phyloP scores from a whole-genome alignment of 2,888 invertebrate genomes.

The Melikaiella ostensackeni region DNA sequence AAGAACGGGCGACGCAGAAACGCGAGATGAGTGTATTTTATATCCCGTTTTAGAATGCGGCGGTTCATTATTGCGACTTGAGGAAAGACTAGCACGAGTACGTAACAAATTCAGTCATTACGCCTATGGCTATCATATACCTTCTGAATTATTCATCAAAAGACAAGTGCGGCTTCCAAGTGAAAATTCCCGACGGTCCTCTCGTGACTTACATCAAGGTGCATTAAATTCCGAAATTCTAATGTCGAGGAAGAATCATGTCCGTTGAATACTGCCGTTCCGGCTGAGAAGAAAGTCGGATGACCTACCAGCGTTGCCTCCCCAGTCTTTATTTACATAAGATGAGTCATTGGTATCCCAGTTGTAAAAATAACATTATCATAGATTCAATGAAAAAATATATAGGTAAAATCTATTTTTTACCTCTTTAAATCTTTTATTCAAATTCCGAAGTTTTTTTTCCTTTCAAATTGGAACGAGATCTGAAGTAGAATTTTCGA shows the following conservation, averaged over 20 bases:
- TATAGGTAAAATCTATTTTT: neutral
- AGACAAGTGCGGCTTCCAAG: slow-evolving; percentile 9
- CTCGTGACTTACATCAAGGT: slow-evolving; percentile 16
- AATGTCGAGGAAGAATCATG: slow-evolving; percentile 21
- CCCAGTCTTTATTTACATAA: slow-evolving; percentile 10
- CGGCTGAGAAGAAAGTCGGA: neutral
- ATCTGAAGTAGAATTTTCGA: neutral
- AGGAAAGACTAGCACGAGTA: neutral
- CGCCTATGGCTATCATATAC: slow-evolving; percentile 2
- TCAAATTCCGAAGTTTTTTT: too few species aligned
- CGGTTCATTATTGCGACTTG: too few species aligned
- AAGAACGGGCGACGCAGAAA: too few species aligned
- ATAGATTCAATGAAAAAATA: neutral
- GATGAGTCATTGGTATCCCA: neutral
- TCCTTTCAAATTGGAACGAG: neutral
- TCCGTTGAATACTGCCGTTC: neutral
- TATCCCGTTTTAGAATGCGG: too few species aligned
- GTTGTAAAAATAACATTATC: neutral
- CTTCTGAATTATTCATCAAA: slow-evolving; percentile 34
- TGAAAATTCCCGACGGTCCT: slow-evolving; percentile 11
- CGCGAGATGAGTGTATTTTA: too few species aligned
- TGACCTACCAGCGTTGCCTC: slow-evolving; percentile 8
- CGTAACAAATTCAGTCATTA: slow-evolving; percentile 1
- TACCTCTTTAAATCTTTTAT: neutral
- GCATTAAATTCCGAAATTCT: slow-evolving; percentile 33